phyloP scores from a whole-genome alignment of 2,888 invertebrate genomes.

The Lottia gigantea region DNA sequence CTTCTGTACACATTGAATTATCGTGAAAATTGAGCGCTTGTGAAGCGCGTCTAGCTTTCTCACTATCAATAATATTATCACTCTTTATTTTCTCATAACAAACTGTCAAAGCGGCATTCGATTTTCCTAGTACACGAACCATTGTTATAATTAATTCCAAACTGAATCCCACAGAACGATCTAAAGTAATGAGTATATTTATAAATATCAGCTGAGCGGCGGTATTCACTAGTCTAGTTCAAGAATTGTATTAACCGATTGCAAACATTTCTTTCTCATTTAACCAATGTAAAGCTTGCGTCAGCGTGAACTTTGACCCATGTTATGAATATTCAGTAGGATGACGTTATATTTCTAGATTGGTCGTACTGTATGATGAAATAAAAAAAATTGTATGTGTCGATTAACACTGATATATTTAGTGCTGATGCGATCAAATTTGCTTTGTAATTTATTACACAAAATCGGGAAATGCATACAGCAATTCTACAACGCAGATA shows the following conservation, averaged over 20 bases:
- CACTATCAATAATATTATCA: conserved; percentile 5
- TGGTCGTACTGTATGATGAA: conserved; percentile 1
- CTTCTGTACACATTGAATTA: not conserved
- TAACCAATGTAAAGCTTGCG: conserved; percentile 17
- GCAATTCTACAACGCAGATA: too few species aligned
- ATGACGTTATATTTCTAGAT: conserved; percentile 1
- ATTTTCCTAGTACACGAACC: conserved; percentile 1
- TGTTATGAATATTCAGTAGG: not conserved
- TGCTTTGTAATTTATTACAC: not conserved
- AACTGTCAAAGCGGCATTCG: not conserved
- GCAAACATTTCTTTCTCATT: not conserved
- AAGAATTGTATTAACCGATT: conserved; percentile 3
- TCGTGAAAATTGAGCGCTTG: not conserved
- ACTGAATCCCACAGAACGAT: too few species aligned
- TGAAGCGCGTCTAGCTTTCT: not conserved
- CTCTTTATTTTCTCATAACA: not conserved
- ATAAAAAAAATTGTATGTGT: not conserved
- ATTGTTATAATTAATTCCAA: not conserved
- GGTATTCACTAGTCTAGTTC: not conserved
- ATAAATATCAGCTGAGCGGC: not conserved
- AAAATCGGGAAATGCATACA: not conserved
- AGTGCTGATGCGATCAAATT: not conserved
- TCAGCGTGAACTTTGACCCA: conserved; percentile 16
- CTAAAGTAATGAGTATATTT: too few species aligned
- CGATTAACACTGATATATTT: not conserved